Percentiles rank a stretch among this genome's conserved stretches.
Evolutionary conservation across 2,113 vertebrate species (phyloP).

Genomic region (Hemichromis elongatus): DNA sequence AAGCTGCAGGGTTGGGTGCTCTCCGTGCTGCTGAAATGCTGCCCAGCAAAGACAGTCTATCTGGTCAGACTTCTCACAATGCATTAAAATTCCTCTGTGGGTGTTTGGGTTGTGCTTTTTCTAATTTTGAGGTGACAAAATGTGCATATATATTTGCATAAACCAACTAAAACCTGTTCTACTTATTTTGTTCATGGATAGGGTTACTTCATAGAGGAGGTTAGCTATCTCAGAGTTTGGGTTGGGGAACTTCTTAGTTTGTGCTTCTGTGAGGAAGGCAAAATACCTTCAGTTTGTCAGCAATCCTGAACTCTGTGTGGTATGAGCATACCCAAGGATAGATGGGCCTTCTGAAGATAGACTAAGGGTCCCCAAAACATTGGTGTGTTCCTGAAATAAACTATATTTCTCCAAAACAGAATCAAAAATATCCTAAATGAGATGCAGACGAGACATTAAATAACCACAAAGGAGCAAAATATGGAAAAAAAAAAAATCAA

Average conservation of each 20-base stretch:
- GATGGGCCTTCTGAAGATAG: not conserved
- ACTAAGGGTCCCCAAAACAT: not conserved
- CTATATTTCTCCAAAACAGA: not conserved
- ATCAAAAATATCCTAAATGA: fast-evolving
- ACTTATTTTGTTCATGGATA: not conserved
- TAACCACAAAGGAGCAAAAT: not conserved
- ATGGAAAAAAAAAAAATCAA: not conserved
- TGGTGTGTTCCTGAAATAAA: not conserved
- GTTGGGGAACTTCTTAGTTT: too few relatives aligned
- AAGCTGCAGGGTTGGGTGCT: not conserved
- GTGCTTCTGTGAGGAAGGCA: too few relatives aligned
- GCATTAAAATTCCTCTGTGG: not conserved
- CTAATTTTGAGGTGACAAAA: not conserved
- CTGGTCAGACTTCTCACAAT: not conserved
- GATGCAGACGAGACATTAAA: not conserved
- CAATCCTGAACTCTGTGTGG: too few relatives aligned
- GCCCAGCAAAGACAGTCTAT: not conserved
- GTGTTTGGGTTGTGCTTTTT: not conserved
- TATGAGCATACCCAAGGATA: not conserved
- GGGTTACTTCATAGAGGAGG: not conserved
- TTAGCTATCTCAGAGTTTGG: not conserved
- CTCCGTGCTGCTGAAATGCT: not conserved
- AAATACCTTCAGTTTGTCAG: too few relatives aligned
- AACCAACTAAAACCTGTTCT: not conserved
- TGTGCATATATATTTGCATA: not conserved